phyloP scores from a whole-genome alignment of 2,797 vertebrate genomes.

The Dendrocincla fuliginosa region DNA sequence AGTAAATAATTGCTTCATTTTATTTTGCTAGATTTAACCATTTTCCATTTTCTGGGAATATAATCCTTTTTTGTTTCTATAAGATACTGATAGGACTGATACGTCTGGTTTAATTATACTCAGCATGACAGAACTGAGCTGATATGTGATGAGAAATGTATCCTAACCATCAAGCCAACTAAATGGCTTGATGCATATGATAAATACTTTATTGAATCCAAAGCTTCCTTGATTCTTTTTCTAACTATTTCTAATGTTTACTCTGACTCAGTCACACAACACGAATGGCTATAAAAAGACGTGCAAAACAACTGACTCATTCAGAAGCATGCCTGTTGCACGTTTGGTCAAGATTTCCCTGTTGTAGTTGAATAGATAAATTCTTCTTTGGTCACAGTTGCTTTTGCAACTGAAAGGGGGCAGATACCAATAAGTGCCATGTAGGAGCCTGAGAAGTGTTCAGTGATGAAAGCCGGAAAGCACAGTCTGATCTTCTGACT shows the following conservation, averaged over 20 bases:
- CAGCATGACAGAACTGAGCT: background rate
- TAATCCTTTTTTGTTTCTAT: background rate
- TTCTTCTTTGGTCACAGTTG: background rate
- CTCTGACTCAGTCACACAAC: background rate
- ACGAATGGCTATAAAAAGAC: background rate
- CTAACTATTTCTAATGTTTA: background rate
- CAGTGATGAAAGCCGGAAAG: background rate
- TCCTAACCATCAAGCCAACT: background rate
- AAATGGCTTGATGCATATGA: background rate
- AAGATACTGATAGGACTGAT: background rate
- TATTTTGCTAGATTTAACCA: background rate
- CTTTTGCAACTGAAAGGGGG: background rate
- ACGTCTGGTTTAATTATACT: background rate
- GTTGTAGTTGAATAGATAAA: background rate
- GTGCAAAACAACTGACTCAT: background rate
- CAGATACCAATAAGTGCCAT: background rate
- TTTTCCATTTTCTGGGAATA: background rate
- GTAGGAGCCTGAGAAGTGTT: background rate
- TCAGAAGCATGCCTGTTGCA: background rate
- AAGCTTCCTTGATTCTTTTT: background rate
- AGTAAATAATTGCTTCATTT: background rate
- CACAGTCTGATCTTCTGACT: background rate
- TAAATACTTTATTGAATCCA: background rate
- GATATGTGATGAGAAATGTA: background rate
- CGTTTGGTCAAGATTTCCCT: background rate